Percentiles rank a stretch among this genome's conserved stretches.
Evolutionary conservation across 2,113 vertebrate species (phyloP).

Genomic region (Calyptomena viridis): DNA sequence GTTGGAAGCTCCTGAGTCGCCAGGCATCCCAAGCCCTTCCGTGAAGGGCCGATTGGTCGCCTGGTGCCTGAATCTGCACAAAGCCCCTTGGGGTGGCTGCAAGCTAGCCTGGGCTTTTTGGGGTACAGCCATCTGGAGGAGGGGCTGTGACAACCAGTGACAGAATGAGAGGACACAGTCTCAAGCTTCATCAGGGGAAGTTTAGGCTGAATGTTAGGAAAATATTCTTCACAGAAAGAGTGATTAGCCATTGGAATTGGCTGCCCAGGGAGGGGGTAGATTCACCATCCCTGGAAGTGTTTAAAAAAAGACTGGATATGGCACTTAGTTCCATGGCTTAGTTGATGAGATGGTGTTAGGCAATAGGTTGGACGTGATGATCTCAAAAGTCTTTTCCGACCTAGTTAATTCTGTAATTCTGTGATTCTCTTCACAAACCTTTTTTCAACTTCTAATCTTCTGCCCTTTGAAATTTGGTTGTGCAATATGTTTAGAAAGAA

Average conservation of each 20-base stretch:
- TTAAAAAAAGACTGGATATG: background rate
- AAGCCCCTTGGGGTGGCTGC: no score
- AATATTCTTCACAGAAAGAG: background rate
- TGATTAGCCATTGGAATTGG: background rate
- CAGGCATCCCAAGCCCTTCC: no score
- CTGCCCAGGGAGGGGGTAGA: background rate
- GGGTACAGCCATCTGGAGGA: no score
- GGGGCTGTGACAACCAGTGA: no score
- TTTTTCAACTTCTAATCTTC: background rate
- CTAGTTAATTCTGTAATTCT: background rate
- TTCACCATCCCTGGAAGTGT: background rate
- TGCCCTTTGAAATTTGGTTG: background rate
- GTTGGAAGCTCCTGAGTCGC: no score
- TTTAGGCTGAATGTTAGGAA: background rate
- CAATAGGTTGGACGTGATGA: background rate
- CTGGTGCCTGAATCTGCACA: no score
- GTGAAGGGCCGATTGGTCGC: no score
- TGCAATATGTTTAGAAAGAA: background rate
- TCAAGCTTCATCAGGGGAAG: background rate
- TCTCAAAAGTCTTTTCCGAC: background rate
- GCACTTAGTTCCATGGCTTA: background rate
- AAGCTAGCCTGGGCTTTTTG: no score
- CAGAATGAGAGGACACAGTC: background rate
- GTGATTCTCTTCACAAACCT: background rate
- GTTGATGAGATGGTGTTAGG: background rate